Percentiles rank a stretch among this genome's conserved stretches.
These are phyloP conservation scores for Heterodera filipjevi DNA, from an alignment of 2,888 invertebrate species.

Conservation along the genomic window DNA sequence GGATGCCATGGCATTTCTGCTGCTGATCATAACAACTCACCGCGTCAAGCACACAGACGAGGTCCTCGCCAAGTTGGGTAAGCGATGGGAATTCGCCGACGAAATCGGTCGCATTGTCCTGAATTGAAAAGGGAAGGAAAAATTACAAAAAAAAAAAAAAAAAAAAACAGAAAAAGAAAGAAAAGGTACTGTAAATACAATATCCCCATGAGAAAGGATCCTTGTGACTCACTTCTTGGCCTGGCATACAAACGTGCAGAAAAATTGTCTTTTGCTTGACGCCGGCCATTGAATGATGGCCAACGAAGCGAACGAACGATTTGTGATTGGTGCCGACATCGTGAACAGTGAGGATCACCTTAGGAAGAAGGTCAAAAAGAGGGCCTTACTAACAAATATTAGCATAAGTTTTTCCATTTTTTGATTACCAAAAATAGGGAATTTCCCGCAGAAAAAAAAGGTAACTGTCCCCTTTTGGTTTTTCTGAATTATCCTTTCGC, in stretches of 20 bases:
- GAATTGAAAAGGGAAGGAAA: conserved; percentile 65
- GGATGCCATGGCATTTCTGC: background rate
- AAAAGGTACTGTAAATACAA: background rate
- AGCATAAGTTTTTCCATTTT: too few relatives aligned
- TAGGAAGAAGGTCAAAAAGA: too few relatives aligned
- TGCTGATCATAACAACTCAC: background rate
- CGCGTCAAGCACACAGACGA: conserved; percentile 75
- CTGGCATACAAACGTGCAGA: conserved; percentile 83
- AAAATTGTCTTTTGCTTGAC: conserved; percentile 83
- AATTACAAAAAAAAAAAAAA: background rate
- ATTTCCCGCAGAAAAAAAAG: too few relatives aligned
- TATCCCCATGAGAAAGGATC: too few relatives aligned
- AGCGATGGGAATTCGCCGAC: conserved; percentile 72
- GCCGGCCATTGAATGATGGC: conserved; percentile 81
- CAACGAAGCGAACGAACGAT: conserved; percentile 81
- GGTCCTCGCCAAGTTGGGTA: conserved; percentile 80
- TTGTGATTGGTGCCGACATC: conserved; percentile 79
- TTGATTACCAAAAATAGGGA: too few relatives aligned
- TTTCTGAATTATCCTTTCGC: too few relatives aligned
- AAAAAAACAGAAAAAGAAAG: background rate
- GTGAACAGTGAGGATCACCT: conserved; percentile 82
- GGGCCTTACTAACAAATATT: too few relatives aligned
- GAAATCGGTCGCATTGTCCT: conserved; percentile 74
- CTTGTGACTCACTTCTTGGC: conserved; percentile 70
- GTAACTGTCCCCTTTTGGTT: background rate